A percentile compares a stretch with the other conserved stretches of the same genome.
phyloP scores from a whole-genome alignment of 2,888 invertebrate genomes.

The Macrophya alboannulata region DNA sequence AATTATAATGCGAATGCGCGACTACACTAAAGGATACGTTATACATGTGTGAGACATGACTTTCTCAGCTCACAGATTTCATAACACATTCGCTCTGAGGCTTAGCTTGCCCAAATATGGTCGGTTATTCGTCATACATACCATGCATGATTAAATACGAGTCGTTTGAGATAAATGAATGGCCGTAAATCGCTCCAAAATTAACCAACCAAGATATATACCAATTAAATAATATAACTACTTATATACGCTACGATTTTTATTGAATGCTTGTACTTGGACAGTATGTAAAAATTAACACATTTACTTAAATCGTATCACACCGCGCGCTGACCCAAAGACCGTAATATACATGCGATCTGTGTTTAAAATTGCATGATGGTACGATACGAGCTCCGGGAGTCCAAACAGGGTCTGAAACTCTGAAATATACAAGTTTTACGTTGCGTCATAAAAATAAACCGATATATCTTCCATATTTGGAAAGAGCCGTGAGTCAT shows the following conservation, averaged over 20 bases:
- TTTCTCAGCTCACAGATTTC: conserved; percentile 54
- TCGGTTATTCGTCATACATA: conserved; percentile 46
- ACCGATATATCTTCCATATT: conserved; percentile 55
- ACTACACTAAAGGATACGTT: conserved; percentile 4
- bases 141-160: conserved; percentile 37
- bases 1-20: not conserved
- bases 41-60: conserved; percentile 42
- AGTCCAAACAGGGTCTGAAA: conserved; percentile 54
- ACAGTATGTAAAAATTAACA: not conserved
- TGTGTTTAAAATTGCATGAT: conserved; percentile 12
- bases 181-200: conserved; percentile 1
- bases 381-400: conserved; percentile 5
- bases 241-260: not conserved
- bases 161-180: conserved; percentile 13
- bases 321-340: not conserved
- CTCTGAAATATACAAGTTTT: conserved; percentile 42
- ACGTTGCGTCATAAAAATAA: conserved; percentile 57
- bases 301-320: conserved; percentile 3
- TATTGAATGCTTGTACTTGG: not conserved
- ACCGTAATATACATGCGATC: not conserved
- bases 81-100: conserved; percentile 45
- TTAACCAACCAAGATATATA: not conserved
- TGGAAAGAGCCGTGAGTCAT: conserved; percentile 45
- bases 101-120: conserved; percentile 57
- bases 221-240: not conserved